Evolutionary conservation across 2,797 vertebrate species (phyloP).

Genomic region (Parauchenoglanis ngamensis): DNA sequence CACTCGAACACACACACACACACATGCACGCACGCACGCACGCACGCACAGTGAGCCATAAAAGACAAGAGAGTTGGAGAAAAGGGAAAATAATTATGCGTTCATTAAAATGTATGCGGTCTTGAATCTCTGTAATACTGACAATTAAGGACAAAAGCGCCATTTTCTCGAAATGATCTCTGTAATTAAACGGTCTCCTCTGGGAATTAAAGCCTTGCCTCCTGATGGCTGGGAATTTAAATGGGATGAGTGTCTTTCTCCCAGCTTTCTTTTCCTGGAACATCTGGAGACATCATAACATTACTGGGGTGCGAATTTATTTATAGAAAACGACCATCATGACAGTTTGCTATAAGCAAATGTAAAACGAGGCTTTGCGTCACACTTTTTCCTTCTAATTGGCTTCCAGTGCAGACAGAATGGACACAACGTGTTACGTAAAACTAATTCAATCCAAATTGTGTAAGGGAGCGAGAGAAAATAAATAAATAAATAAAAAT

Average conservation of each 20-base stretch:
- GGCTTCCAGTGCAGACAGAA: not conserved
- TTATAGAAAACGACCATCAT: not conserved
- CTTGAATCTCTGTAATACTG: not conserved
- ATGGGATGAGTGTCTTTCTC: not conserved
- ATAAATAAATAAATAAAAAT: not conserved
- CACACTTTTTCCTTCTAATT: not conserved
- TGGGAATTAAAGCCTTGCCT: not conserved
- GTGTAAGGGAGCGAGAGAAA: not conserved
- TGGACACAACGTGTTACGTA: not conserved
- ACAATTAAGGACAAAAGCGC: not conserved
- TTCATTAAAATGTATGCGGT: not conserved
- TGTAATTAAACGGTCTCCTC: not conserved
- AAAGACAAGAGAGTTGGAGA: not conserved
- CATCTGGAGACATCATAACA: not conserved
- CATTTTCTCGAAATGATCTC: conserved; percentile 10
- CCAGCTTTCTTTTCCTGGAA: not conserved
- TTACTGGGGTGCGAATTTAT: not conserved
- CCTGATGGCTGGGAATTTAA: conserved; percentile 3
- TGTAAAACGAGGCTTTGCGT: not conserved
- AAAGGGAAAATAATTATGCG: not conserved
- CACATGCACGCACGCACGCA: not conserved
- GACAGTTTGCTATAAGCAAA: not conserved
- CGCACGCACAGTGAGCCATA: not conserved
- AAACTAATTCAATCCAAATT: not conserved
- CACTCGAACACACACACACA: not conserved